These are phyloP conservation scores for Ornithoptera priamus DNA, from an alignment of 2,888 invertebrate genomes.

Conservation along the genomic window DNA sequence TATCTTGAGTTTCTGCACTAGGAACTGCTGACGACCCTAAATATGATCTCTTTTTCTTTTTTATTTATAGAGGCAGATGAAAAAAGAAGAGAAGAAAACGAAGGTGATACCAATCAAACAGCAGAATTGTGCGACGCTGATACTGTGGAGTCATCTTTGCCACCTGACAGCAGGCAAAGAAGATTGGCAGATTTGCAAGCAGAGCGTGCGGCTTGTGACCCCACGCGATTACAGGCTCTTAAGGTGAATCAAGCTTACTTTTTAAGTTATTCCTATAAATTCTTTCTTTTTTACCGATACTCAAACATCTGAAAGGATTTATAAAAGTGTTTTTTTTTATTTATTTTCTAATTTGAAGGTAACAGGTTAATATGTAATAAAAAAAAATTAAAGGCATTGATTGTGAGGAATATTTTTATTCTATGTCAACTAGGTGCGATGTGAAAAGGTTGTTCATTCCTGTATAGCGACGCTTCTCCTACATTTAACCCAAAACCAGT, in stretches of 20 bases:
- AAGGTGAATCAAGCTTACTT: slow-evolving; percentile 53
- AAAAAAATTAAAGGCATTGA: neutral
- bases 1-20: too few species aligned
- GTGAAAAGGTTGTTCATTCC: slow-evolving; percentile 88
- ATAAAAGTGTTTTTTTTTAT: too few species aligned
- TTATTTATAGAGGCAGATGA: slow-evolving; percentile 56
- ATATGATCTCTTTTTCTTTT: neutral
- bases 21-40: too few species aligned
- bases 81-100: slow-evolving; percentile 71
- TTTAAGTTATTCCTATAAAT: too few species aligned
- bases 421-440: slow-evolving; percentile 69
- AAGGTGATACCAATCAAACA: slow-evolving; percentile 77
- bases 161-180: slow-evolving; percentile 84
- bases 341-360: too few species aligned
- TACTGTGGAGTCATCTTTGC: slow-evolving; percentile 85
- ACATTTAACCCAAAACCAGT: slow-evolving; percentile 89
- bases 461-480: slow-evolving; percentile 90
- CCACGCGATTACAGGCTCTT: slow-evolving; percentile 87
- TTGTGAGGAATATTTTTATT: slow-evolving; percentile 1
- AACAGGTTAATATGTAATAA: neutral
- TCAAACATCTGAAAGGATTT: too few species aligned
- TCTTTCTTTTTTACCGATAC: too few species aligned
- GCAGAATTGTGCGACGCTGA: slow-evolving; percentile 81
- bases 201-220: slow-evolving; percentile 89
- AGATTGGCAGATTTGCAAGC: slow-evolving; percentile 85